Evolutionary conservation across 2,113 vertebrate genomes (phyloP).

Genomic region (Coregonus clupeaformis): DNA sequence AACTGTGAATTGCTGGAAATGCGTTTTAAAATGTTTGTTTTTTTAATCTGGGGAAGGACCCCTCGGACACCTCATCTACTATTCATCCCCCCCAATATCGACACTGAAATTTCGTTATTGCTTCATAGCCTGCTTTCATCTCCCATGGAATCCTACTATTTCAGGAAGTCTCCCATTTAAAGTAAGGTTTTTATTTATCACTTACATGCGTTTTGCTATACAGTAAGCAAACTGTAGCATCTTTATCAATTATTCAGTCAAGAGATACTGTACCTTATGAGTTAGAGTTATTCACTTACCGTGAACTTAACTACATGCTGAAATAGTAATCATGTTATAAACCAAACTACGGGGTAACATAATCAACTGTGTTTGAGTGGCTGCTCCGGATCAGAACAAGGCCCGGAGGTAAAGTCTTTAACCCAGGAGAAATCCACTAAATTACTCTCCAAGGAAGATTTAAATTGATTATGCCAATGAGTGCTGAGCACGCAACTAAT

Average conservation of each 20-base stretch:
- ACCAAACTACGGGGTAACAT: background rate
- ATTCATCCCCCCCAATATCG: too few species aligned
- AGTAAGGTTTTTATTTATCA: background rate
- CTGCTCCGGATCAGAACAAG: background rate
- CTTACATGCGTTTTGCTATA: background rate
- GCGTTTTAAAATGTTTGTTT: too few species aligned
- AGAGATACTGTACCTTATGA: background rate
- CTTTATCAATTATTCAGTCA: background rate
- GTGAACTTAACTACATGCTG: background rate
- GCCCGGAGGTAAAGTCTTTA: constrained; percentile 5
- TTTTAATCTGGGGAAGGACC: too few species aligned
- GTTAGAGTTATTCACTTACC: background rate
- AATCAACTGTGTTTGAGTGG: background rate
- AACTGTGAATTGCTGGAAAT: too few species aligned
- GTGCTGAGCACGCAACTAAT: constrained; percentile 57
- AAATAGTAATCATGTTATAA: background rate
- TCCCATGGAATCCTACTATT: background rate
- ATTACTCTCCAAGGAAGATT: constrained; percentile 52
- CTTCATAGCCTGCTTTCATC: background rate
- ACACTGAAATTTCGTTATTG: too few species aligned
- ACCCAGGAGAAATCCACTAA: constrained; percentile 32
- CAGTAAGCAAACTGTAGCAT: background rate
- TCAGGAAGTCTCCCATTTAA: background rate
- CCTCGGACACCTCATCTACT: too few species aligned
- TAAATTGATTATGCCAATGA: constrained; percentile 61